Evolutionary conservation across 2,797 vertebrate species (phyloP).

Genomic region (Ibycter americanus): DNA sequence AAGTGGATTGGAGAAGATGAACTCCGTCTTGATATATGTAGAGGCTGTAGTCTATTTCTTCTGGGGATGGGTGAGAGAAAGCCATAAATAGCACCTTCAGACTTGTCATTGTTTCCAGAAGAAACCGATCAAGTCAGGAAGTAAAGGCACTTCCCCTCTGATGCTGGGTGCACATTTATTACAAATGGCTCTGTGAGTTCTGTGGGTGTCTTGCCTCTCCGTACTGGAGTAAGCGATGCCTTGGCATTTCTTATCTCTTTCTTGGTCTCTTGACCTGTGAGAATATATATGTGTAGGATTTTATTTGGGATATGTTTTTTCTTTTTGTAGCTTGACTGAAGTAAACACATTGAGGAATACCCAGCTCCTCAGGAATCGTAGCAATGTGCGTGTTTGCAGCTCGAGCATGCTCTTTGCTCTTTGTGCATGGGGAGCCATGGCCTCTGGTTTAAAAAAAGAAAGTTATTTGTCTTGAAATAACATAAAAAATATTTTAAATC

Average conservation of each 20-base stretch:
- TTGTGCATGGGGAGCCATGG: neutral
- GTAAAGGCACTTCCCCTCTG: neutral
- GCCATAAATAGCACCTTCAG: conserved; percentile 16
- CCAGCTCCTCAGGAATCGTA: neutral
- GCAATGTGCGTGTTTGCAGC: neutral
- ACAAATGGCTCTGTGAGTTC: neutral
- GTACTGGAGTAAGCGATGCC: neutral
- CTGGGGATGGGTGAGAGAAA: neutral
- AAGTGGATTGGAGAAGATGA: neutral
- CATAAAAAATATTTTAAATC: neutral
- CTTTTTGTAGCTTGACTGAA: neutral
- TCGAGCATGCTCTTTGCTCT: neutral
- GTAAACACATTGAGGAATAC: neutral
- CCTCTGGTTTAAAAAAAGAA: neutral
- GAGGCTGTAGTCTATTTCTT: neutral
- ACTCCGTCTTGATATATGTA: neutral
- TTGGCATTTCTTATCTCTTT: neutral
- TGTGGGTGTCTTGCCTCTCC: neutral
- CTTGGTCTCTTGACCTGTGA: neutral
- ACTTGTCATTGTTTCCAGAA: conserved; percentile 52
- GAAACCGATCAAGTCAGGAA: neutral
- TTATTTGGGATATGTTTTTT: neutral
- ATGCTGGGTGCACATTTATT: neutral
- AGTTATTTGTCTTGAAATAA: neutral
- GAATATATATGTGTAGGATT: neutral